Percentiles rank a stretch among this genome's conserved stretches.
phyloP scores from a whole-genome alignment of 2,113 vertebrate genomes.

The Gymnarchus niloticus region DNA sequence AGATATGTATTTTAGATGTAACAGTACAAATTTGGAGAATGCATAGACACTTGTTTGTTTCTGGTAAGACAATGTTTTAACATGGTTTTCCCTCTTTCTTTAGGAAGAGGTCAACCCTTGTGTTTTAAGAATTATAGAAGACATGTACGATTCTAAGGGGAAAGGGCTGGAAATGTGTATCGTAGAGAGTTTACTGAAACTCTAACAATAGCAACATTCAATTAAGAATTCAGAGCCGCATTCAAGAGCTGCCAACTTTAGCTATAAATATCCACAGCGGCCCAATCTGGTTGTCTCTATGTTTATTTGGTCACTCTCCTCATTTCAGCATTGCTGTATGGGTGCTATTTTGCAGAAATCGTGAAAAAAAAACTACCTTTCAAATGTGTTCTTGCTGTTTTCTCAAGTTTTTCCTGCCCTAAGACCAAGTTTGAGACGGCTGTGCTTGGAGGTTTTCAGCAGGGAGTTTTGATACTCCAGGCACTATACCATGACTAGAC shows the following conservation, averaged over 20 bases:
- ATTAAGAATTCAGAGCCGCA: slow-evolving; percentile 48
- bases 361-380: neutral
- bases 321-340: slow-evolving; percentile 41
- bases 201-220: slow-evolving; percentile 49
- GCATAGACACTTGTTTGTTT: neutral
- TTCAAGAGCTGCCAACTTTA: slow-evolving; percentile 47
- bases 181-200: slow-evolving; percentile 31
- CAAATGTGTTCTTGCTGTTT: neutral
- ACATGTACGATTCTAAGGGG: slow-evolving; percentile 23
- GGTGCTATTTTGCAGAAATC: slow-evolving; percentile 15
- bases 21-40: neutral
- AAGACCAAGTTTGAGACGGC: slow-evolving; percentile 20
- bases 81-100: neutral
- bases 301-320: slow-evolving; percentile 46
- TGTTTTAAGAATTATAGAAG: neutral
- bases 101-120: slow-evolving; percentile 18
- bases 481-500: neutral
- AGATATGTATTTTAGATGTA: neutral
- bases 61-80: neutral
- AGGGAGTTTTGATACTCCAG: neutral
- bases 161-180: slow-evolving; percentile 36
- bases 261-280: slow-evolving; percentile 54
- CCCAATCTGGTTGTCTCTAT: slow-evolving; percentile 48
- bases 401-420: neutral
- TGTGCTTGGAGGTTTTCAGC: neutral